These are phyloP conservation scores for Chrysochloris asiatica DNA, from an alignment of 2,113 vertebrate genomes.

Conservation along the genomic window DNA sequence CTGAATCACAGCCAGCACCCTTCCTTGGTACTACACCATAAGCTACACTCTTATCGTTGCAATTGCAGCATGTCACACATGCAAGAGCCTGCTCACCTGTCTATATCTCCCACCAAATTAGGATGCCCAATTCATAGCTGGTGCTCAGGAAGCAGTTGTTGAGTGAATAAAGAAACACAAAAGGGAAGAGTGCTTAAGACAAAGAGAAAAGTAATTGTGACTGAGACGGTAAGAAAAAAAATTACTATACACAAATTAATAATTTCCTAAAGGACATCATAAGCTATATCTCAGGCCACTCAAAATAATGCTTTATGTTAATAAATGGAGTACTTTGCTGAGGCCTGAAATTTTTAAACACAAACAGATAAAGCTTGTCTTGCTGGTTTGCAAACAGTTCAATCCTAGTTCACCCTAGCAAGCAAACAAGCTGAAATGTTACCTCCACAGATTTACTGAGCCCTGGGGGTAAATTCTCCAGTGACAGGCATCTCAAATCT, in stretches of 20 bases:
- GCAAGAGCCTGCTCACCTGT: not conserved
- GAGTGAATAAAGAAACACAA: not conserved
- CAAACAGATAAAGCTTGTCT: conserved; percentile 51
- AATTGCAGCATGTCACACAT: not conserved
- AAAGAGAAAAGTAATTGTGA: conserved; percentile 29
- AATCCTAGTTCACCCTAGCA: conserved; percentile 54
- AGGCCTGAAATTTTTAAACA: conserved; percentile 59
- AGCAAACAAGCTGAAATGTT: conserved; percentile 14
- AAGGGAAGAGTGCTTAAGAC: not conserved
- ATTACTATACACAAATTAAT: not conserved
- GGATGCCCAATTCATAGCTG: not conserved
- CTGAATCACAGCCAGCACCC: not conserved
- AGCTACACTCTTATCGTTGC: not conserved
- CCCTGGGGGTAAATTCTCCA: conserved; percentile 58
- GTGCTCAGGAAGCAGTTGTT: not conserved
- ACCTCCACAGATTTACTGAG: not conserved
- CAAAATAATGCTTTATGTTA: not conserved
- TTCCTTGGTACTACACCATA: not conserved
- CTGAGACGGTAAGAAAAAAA: not conserved
- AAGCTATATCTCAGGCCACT: not conserved
- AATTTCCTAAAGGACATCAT: not conserved
- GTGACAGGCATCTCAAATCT: conserved; percentile 61
- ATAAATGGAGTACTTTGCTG: not conserved
- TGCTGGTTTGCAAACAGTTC: conserved; percentile 57
- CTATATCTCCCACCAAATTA: not conserved